Conservation (phyloP, 2,113 vertebrate species). For the Cyprinodon tularosa region DNA sequence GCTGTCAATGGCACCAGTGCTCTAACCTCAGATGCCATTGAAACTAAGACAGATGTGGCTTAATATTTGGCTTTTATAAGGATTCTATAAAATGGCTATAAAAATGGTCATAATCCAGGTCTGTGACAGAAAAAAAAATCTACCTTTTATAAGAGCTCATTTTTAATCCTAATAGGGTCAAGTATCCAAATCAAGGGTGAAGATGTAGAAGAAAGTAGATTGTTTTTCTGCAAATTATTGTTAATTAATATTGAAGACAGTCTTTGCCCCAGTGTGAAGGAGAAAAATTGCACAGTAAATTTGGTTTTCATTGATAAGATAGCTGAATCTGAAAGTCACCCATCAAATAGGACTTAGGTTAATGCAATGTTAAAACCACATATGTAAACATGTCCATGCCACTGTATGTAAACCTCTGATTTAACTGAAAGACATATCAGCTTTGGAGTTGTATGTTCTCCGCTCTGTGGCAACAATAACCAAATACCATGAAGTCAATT, state of each 20-base stretch:
- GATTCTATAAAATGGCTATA: too few species aligned
- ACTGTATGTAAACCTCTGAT: background rate
- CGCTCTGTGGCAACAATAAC: slow-evolving; percentile 1
- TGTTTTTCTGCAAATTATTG: too few species aligned
- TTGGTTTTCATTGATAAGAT: background rate
- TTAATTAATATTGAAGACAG: too few species aligned
- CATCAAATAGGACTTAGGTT: background rate
- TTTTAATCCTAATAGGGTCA: too few species aligned
- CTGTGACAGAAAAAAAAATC: too few species aligned
- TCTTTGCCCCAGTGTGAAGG: too few species aligned
- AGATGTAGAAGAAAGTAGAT: too few species aligned
- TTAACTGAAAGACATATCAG: background rate
- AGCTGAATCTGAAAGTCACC: background rate
- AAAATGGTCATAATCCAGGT: too few species aligned
- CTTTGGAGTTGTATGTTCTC: background rate
- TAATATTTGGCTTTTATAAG: too few species aligned
- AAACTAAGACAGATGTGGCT: background rate
- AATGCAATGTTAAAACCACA: background rate
- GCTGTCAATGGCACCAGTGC: background rate
- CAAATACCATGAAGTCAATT: slow-evolving; percentile 17
- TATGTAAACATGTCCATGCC: background rate
- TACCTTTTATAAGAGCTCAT: too few species aligned
- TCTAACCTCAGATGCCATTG: background rate
- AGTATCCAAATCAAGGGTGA: too few species aligned
- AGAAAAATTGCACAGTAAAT: background rate